Evolutionary conservation across 2,888 invertebrate genomes (phyloP).

Genomic region (Xylota sylvarum): DNA sequence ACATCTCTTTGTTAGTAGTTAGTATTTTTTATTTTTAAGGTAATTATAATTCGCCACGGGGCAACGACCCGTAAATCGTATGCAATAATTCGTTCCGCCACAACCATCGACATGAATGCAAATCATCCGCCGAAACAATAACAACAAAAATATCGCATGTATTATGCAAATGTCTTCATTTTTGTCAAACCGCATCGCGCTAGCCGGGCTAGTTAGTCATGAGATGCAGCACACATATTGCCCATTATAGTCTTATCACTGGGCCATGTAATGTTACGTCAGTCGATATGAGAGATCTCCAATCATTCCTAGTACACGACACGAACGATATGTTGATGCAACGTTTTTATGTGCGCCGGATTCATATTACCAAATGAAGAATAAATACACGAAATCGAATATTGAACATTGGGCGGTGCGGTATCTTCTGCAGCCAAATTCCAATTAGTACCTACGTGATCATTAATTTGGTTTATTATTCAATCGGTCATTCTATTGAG

Average conservation of each 20-base stretch:
- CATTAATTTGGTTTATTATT: conserved; percentile 23
- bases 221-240: conserved; percentile 27
- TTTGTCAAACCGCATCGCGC: conserved; percentile 26
- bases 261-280: conserved; percentile 64
- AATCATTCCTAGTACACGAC: conserved; percentile 36
- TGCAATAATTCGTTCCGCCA: conserved; percentile 68
- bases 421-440: conserved; percentile 25
- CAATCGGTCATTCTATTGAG: conserved; percentile 19
- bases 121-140: conserved; percentile 50
- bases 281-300: conserved; percentile 30
- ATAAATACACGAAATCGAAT: neutral
- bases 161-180: conserved; percentile 42
- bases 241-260: conserved; percentile 33
- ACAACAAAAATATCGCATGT: conserved; percentile 32
- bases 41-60: conserved; percentile 45
- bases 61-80: conserved; percentile 56
- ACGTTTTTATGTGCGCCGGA: conserved; percentile 26
- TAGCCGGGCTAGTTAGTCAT: conserved; percentile 6
- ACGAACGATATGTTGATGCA: conserved; percentile 42
- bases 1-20: conserved; percentile 18
- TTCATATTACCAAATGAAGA: conserved; percentile 52
- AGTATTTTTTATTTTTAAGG: conserved; percentile 15
- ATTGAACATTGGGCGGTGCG: neutral
- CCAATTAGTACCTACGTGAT: conserved; percentile 46
- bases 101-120: conserved; percentile 65